Evolutionary conservation across 1,140 invertebrate genomes (phyloP).

Genomic region (Brachionus plicatilis): DNA sequence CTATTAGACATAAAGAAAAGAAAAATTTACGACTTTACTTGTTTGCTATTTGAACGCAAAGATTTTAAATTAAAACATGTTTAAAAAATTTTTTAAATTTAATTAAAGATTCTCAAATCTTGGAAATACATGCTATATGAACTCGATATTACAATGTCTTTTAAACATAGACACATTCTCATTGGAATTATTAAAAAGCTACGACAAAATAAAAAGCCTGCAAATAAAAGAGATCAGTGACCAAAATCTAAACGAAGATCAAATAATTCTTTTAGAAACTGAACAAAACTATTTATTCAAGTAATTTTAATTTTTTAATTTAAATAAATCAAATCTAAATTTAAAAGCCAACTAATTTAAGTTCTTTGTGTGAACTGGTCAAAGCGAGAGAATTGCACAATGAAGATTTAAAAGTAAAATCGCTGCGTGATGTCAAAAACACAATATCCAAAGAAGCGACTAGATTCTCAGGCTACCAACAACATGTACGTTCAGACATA

Average conservation of each 20-base stretch:
- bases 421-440: conserved; percentile 46
- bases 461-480: conserved; percentile 48
- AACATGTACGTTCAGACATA: conserved; percentile 46
- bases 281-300: conserved; percentile 28
- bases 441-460: conserved; percentile 48
- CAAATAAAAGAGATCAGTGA: background rate
- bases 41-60: background rate
- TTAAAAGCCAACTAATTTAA: background rate
- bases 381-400: conserved; percentile 41
- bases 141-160: conserved; percentile 52
- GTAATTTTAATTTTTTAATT: background rate
- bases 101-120: conserved; percentile 52
- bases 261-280: background rate
- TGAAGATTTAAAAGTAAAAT: conserved; percentile 43
- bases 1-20: background rate
- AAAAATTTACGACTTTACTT: too few relatives aligned
- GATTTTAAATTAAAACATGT: background rate
- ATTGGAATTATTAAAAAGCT: conserved; percentile 43
- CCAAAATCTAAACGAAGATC: conserved; percentile 1
- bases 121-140: conserved; percentile 57
- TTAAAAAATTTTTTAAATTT: too few relatives aligned
- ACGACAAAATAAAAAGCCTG: background rate
- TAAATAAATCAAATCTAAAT: background rate
- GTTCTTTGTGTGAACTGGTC: conserved; percentile 42
- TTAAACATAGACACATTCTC: conserved; percentile 50